Percentiles rank a stretch among this genome's conserved stretches.
Evolutionary conservation across 2,797 vertebrate species (phyloP).

Genomic region (Manis pentadactyla): DNA sequence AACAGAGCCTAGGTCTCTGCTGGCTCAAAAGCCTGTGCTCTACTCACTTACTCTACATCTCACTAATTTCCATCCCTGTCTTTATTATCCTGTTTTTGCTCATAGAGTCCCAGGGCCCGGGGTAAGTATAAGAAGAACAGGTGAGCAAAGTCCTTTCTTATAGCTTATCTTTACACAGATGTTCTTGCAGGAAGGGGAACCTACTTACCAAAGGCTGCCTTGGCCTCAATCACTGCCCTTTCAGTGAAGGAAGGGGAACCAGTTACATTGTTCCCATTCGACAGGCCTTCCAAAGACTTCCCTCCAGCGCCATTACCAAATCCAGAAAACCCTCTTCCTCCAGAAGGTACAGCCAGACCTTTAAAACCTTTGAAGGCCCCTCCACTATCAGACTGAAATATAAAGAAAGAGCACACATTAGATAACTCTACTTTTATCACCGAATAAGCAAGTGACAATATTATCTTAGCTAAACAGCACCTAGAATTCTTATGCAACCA

Average conservation of each 20-base stretch:
- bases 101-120: not conserved
- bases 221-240: conserved; percentile 71
- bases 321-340: conserved; percentile 83
- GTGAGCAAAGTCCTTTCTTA: not conserved
- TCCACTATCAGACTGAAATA: conserved; percentile 85
- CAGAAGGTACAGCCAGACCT: conserved; percentile 86
- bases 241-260: conserved; percentile 74
- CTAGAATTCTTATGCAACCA: rapidly evolving
- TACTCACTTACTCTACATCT: not conserved
- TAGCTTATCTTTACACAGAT: not conserved
- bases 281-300: conserved; percentile 86
- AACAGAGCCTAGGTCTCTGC: not conserved
- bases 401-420: not conserved
- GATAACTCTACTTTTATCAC: rapidly evolving
- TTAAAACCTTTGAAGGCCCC: conserved; percentile 90
- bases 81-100: not conserved
- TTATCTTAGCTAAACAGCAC: not conserved
- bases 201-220: conserved; percentile 85
- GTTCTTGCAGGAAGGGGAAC: not conserved
- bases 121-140: not conserved
- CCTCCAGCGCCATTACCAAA: conserved; percentile 84
- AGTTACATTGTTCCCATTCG: conserved; percentile 84
- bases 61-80: not conserved
- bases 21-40: not conserved
- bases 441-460: rapidly evolving